A percentile compares a stretch with the other conserved stretches of the same genome.
Evolutionary conservation across 2,888 invertebrate species (phyloP).

Genomic region (Drosophila pseudotalamancana): DNA sequence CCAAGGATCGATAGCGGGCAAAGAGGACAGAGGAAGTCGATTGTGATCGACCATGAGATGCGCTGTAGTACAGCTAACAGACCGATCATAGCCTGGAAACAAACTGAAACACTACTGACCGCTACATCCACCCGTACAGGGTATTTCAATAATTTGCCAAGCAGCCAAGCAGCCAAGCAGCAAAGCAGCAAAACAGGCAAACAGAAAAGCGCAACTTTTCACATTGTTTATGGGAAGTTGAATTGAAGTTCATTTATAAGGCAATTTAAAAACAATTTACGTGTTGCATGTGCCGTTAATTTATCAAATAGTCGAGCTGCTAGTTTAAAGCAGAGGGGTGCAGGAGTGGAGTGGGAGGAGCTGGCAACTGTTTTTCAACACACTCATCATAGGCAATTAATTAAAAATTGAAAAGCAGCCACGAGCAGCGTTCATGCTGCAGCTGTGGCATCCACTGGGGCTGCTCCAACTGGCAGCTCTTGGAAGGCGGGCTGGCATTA

Average conservation of each 20-base stretch:
- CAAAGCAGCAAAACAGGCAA: too few species aligned
- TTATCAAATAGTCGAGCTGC: slow-evolving; percentile 69
- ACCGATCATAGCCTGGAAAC: neutral
- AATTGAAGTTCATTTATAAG: slow-evolving; percentile 77
- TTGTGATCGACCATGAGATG: neutral
- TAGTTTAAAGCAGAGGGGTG: slow-evolving; percentile 38
- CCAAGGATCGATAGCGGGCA: slow-evolving; percentile 5
- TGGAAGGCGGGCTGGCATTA: slow-evolving; percentile 70
- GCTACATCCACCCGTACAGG: slow-evolving; percentile 1
- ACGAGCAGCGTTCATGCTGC: slow-evolving; percentile 1
- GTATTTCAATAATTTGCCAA: slow-evolving; percentile 14
- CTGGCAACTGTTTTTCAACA: slow-evolving; percentile 67
- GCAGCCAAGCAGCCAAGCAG: too few species aligned
- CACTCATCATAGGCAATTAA: slow-evolving; percentile 79
- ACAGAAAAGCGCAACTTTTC: slow-evolving; percentile 48
- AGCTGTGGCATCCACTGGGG: slow-evolving; percentile 13
- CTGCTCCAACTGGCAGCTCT: slow-evolving; percentile 27
- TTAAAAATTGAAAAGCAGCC: slow-evolving; percentile 64
- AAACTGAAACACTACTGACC: neutral
- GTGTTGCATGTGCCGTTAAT: slow-evolving; percentile 79
- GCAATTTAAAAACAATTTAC: slow-evolving; percentile 79
- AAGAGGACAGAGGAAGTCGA: neutral
- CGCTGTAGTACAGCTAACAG: neutral
- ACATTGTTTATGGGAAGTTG: slow-evolving; percentile 66
- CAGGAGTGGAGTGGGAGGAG: neutral